Evolutionary conservation across 2,113 vertebrate species (phyloP).

Genomic region (Butorides virescens): DNA sequence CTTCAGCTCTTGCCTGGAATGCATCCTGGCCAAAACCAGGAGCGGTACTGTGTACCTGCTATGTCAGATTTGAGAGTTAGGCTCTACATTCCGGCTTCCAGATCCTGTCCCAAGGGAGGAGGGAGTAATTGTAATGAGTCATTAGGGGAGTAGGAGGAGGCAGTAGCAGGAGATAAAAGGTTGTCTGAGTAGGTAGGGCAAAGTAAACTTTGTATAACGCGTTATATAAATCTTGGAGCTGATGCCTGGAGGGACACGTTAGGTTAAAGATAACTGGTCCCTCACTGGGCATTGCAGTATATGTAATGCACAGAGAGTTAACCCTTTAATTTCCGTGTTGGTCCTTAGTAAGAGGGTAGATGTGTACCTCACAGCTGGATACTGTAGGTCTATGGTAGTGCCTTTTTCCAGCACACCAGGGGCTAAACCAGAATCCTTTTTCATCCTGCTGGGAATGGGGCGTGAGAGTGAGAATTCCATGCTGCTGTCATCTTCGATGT

Average conservation of each 20-base stretch:
- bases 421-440: not conserved
- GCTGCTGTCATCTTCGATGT: not conserved
- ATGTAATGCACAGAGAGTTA: not conserved
- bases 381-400: not conserved
- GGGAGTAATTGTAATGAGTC: not conserved
- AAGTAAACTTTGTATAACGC: not conserved
- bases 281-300: not conserved
- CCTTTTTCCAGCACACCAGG: not conserved
- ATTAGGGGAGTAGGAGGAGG: not conserved
- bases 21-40: not conserved
- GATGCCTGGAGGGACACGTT: not conserved
- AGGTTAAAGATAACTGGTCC: not conserved
- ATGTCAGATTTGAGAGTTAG: not conserved
- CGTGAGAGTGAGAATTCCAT: not conserved
- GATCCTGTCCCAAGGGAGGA: not conserved
- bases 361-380: fast-evolving
- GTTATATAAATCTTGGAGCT: not conserved
- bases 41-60: not conserved
- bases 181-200: not conserved
- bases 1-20: not conserved
- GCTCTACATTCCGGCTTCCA: not conserved
- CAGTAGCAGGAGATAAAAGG: not conserved
- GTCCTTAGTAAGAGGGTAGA: not conserved
- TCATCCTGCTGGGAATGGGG: not conserved
- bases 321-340: not conserved